These are phyloP conservation scores for Hymenochirus boettgeri DNA, from an alignment of 2,113 vertebrate genomes.

Conservation along the genomic window DNA sequence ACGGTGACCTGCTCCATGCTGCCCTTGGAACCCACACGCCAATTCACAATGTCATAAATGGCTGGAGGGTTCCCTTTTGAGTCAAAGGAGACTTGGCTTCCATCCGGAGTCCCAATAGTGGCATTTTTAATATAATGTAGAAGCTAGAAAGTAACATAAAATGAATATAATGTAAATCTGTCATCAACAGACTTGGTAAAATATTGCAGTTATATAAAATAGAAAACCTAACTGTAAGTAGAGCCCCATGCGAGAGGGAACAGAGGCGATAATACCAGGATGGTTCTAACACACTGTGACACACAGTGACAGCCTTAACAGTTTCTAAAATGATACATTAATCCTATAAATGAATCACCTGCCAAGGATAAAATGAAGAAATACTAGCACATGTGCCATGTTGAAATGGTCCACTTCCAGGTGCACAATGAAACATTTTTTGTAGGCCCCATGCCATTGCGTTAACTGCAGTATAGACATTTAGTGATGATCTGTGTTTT, in stretches of 20 bases:
- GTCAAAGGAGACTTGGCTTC: slow-evolving; percentile 17
- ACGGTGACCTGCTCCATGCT: slow-evolving; percentile 12
- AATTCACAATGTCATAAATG: slow-evolving; percentile 27
- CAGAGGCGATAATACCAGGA: too few relatives aligned
- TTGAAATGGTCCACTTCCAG: slow-evolving; percentile 23
- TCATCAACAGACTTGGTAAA: too few relatives aligned
- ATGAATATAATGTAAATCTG: too few relatives aligned
- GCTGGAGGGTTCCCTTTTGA: slow-evolving; percentile 24
- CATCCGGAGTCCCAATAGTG: slow-evolving; percentile 56
- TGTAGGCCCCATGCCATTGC: slow-evolving; percentile 35
- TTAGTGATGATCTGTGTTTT: slow-evolving; percentile 18
- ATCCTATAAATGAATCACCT: too few relatives aligned
- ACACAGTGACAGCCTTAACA: too few relatives aligned
- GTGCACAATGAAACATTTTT: background rate
- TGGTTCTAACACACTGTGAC: too few relatives aligned
- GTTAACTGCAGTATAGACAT: slow-evolving; percentile 30
- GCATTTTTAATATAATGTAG: slow-evolving; percentile 55
- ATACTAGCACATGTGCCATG: slow-evolving; percentile 23
- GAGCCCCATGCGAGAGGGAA: too few relatives aligned
- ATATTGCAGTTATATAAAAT: too few relatives aligned
- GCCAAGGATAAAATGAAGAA: slow-evolving; percentile 28
- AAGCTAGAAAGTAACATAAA: slow-evolving; percentile 50
- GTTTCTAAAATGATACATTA: too few relatives aligned
- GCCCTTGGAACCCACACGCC: background rate
- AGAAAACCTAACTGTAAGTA: too few relatives aligned